Conservation (phyloP, 2,113 vertebrate species). For the Myotis brandtii region DNA sequence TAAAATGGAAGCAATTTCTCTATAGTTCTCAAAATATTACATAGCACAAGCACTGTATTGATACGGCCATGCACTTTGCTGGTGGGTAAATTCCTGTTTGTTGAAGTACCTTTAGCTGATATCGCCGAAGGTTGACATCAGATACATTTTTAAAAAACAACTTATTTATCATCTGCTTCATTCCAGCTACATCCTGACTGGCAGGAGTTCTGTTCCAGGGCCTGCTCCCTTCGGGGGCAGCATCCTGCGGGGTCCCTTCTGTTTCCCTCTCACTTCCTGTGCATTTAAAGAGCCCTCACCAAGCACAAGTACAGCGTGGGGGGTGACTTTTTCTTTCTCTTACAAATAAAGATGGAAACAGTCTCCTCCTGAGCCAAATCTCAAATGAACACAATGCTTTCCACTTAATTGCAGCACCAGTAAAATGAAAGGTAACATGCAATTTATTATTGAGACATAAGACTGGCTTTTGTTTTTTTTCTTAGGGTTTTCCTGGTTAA, state of each 20-base stretch:
- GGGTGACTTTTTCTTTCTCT: not conserved
- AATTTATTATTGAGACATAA: not conserved
- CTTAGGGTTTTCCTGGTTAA: not conserved
- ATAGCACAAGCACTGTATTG: not conserved
- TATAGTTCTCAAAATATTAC: too few species aligned
- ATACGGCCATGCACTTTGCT: not conserved
- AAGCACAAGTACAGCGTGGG: not conserved
- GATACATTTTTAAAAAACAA: not conserved
- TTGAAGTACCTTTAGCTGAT: not conserved
- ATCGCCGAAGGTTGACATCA: not conserved
- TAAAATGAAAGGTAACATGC: not conserved
- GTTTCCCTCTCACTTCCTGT: constrained; percentile 66
- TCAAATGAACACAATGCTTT: constrained; percentile 25
- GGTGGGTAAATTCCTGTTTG: not conserved
- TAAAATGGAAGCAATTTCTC: too few species aligned
- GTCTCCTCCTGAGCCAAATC: not conserved
- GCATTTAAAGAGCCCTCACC: constrained; percentile 36
- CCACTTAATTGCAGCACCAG: not conserved
- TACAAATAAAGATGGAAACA: constrained; percentile 26
- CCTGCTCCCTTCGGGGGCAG: constrained; percentile 44
- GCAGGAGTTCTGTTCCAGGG: constrained; percentile 47
- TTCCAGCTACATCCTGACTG: constrained; percentile 53
- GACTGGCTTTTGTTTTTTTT: not conserved
- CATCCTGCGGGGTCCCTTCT: constrained; percentile 53
- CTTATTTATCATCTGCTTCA: constrained; percentile 22